Evolutionary conservation across 2,113 vertebrate genomes (phyloP), one percentile per base, ranked within the genome.

Genomic region (Candoia aspera): DNA sequence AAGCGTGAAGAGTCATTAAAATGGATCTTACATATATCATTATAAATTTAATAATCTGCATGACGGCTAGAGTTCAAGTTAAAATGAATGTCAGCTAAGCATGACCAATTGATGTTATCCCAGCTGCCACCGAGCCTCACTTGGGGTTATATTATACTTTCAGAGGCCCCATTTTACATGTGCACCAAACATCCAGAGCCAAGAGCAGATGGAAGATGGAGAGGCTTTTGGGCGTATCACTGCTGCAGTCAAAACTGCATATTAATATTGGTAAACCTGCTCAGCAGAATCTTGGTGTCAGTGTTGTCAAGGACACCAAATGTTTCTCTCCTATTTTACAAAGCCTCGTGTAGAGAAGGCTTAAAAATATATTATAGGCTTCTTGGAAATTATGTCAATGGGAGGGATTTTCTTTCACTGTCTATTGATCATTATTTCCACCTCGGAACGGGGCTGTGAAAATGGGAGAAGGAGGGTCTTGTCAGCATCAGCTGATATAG

Each of bases 31-130:
- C 96, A 97, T 97, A 96, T 97, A 98, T 98, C 97, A 98, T 97
- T 97, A 97, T 97, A 97, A 98, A 98, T 98, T 97, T 98, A 98
- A 98, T 98, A 98, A 98, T 98, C 97, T 96, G 98, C 97, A 97
- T 98, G 97, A 98, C 96, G 93, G 97, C 96, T 97, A 96, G 97
- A 97, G 97, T 97, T 98, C 97, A 97, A 97, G 97, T 98, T 98
- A 97, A 98, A 98, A 98, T 97, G 97, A 97, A 97, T 96, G 97
- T 97, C 98, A 97, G 97, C 97, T 98, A 97, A 98, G 97, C 97
- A 97, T 97, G 96, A 98, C 97, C 98, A 97, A 98, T 97, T 97
- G 97, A 97, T 98, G 97, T 96, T 97, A 97, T 96, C 97, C 97
- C 98, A 98, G 98, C 98, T 98, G 98, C 97, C 94, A 57, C 95